Evolutionary conservation across 2,888 invertebrate species (phyloP).

Genomic region (Epinotia brunnichana): DNA sequence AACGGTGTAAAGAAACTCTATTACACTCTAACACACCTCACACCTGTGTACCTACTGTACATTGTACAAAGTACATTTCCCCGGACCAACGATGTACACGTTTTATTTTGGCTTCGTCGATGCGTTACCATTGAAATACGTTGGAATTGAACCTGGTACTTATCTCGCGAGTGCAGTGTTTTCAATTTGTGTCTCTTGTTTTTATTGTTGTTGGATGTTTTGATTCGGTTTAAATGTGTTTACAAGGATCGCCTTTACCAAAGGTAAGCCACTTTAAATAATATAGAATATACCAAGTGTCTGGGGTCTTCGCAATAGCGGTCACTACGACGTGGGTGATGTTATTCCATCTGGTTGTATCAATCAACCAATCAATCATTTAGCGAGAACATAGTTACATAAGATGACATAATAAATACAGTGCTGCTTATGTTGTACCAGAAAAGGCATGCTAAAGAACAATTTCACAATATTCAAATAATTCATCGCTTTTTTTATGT

Average conservation of each 20-base stretch:
- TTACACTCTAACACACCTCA: slow-evolving; percentile 35
- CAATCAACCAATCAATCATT: too few species aligned
- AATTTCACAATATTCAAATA: too few species aligned
- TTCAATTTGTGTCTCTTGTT: slow-evolving; percentile 54
- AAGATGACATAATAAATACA: too few species aligned
- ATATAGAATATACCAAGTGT: too few species aligned
- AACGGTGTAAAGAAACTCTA: slow-evolving; percentile 25
- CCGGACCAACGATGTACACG: slow-evolving; percentile 19
- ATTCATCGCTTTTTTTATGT: too few species aligned
- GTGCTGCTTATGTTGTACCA: too few species aligned
- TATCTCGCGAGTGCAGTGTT: slow-evolving; percentile 61
- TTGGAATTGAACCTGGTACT: slow-evolving; percentile 56
- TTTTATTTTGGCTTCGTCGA: slow-evolving; percentile 56
- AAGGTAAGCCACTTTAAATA: background rate
- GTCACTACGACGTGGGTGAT: too few species aligned
- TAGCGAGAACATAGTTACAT: too few species aligned
- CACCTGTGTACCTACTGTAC: slow-evolving; percentile 35
- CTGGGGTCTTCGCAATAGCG: too few species aligned
- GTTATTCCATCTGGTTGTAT: too few species aligned
- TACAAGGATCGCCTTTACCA: background rate
- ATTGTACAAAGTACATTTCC: slow-evolving; percentile 25
- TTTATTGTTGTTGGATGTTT: slow-evolving; percentile 44
- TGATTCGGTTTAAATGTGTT: slow-evolving; percentile 25
- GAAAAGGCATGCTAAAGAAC: too few species aligned
- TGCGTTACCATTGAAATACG: slow-evolving; percentile 51